A percentile compares a stretch with the other conserved stretches of the same genome.
Evolutionary conservation across 2,113 vertebrate species (phyloP).

Genomic region (Callipepla californica): DNA sequence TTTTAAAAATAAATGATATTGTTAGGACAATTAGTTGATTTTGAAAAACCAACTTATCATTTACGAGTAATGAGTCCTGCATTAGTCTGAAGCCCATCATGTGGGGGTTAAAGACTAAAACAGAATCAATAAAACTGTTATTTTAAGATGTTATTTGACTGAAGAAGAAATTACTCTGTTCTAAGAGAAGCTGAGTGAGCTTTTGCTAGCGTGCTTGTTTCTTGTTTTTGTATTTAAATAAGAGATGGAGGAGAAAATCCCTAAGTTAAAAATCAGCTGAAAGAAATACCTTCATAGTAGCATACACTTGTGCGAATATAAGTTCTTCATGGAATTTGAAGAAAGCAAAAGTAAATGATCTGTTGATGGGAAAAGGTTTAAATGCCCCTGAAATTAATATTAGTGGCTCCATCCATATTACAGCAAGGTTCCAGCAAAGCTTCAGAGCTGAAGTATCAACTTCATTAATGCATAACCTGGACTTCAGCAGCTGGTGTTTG

Average conservation of each 20-base stretch:
- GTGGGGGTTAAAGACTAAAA: background rate
- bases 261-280: background rate
- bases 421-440: background rate
- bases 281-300: background rate
- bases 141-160: background rate
- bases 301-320: background rate
- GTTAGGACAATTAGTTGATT: background rate
- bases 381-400: slow-evolving; percentile 1
- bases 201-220: background rate
- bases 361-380: background rate
- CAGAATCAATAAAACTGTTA: background rate
- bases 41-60: background rate
- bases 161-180: background rate
- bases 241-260: background rate
- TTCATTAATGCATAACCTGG: background rate
- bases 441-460: background rate
- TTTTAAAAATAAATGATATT: background rate
- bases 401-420: background rate
- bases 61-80: background rate
- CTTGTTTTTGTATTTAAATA: background rate
- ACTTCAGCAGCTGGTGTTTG: background rate
- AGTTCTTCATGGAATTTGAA: background rate
- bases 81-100: background rate
- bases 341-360: background rate
- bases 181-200: background rate